Percentiles rank a stretch among this genome's conserved stretches.
phyloP scores from a whole-genome alignment of 2,797 vertebrate species.

The Fringilla coelebs region DNA sequence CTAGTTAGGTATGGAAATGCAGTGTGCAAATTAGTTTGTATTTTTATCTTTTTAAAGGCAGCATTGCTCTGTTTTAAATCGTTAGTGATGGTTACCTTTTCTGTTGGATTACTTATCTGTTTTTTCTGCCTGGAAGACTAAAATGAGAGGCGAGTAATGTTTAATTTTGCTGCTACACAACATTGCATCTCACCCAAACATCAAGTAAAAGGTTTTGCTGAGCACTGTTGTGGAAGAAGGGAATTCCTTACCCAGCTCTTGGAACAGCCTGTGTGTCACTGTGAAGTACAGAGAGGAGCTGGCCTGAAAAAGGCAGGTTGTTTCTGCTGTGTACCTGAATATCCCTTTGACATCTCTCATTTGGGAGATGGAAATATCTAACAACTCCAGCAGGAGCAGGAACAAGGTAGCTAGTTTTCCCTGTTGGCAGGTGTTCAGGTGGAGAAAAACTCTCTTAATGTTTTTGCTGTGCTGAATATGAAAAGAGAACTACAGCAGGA shows the following conservation, averaged over 20 bases:
- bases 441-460: background rate
- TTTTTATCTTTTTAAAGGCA: background rate
- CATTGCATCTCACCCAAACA: background rate
- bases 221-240: background rate
- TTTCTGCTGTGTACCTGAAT: background rate
- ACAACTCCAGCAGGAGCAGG: background rate
- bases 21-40: background rate
- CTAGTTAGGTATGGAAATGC: background rate
- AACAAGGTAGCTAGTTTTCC: background rate
- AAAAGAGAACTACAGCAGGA: background rate
- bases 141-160: background rate
- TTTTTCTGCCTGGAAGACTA: background rate
- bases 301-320: background rate
- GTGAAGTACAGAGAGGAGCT: rapidly evolving
- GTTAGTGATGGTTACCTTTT: background rate
- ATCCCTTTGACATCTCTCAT: background rate
- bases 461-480: background rate
- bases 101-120: background rate
- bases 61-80: background rate
- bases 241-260: background rate
- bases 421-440: background rate
- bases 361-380: background rate
- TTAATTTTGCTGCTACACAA: background rate
- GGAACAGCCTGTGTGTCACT: rapidly evolving
- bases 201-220: background rate